Conservation (phyloP, 2,113 vertebrate genomes). For the Equus przewalskii region DNA sequence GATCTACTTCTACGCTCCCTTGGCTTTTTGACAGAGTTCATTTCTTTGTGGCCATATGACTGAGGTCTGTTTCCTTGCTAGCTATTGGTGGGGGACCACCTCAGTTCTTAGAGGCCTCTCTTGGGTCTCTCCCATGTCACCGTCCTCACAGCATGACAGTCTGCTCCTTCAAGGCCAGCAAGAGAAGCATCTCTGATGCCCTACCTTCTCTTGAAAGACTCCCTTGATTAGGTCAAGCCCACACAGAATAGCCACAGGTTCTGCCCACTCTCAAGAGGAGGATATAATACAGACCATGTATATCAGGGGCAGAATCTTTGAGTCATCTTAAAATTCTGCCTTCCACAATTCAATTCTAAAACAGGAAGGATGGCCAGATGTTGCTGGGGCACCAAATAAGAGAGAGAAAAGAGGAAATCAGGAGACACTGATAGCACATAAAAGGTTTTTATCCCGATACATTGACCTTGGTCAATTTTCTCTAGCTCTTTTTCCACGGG, state of each 20-base stretch:
- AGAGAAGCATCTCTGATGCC: not conserved
- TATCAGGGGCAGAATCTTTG: not conserved
- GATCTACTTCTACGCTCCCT: not conserved
- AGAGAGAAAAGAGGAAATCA: not conserved
- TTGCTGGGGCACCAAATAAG: not conserved
- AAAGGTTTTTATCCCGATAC: not conserved
- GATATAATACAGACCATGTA: not conserved
- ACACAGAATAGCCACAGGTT: not conserved
- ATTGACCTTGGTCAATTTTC: not conserved
- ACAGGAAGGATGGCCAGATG: not conserved
- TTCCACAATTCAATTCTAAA: not conserved
- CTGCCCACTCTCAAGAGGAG: not conserved
- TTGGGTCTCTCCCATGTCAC: not conserved
- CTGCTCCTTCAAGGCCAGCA: not conserved
- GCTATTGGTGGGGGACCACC: not conserved
- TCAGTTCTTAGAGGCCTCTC: not conserved
- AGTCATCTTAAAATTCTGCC: not conserved
- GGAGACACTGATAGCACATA: not conserved
- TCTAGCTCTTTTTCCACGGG: not conserved
- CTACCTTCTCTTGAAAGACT: not conserved
- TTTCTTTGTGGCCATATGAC: not conserved
- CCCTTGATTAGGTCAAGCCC: not conserved
- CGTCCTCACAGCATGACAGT: not conserved
- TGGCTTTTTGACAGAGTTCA: not conserved
- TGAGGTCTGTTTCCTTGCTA: not conserved